A percentile compares a stretch with the other conserved stretches of the same genome.
phyloP scores from a whole-genome alignment of 1,140 invertebrate species.

The Eriocheir sinensis region DNA sequence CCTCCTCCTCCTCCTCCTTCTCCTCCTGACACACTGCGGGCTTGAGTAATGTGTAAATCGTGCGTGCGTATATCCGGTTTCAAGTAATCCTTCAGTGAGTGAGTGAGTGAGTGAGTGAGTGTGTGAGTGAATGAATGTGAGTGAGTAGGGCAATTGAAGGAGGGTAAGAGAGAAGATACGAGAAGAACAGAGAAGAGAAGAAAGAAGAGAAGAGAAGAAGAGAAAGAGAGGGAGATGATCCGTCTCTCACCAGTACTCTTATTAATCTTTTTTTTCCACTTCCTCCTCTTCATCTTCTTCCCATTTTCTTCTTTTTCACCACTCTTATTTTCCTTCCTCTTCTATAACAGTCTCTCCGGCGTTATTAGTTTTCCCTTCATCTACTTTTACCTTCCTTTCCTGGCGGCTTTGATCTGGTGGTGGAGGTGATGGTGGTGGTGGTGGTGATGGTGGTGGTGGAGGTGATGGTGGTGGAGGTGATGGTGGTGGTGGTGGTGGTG shows the following conservation, averaged over 20 bases:
- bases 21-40: neutral
- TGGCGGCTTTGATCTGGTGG: too few species aligned
- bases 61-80: too few species aligned
- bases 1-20: neutral
- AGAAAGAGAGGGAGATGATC: neutral
- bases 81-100: too few species aligned
- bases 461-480: too few species aligned
- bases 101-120: too few species aligned
- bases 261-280: too few species aligned
- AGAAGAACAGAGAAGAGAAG: neutral
- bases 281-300: neutral
- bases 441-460: neutral
- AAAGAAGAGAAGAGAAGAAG: too few species aligned
- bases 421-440: neutral
- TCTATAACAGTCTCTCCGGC: too few species aligned
- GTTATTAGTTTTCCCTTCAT: too few species aligned
- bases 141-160: neutral
- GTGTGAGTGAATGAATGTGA: too few species aligned
- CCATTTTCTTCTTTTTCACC: neutral
- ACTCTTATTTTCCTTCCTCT: too few species aligned
- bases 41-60: neutral
- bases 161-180: neutral
- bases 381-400: neutral
- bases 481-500: neutral
- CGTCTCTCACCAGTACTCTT: neutral